Base-by-base conservation (phyloP, 2,113 vertebrate genomes). In the Andinoacara biseriatus region DNA sequence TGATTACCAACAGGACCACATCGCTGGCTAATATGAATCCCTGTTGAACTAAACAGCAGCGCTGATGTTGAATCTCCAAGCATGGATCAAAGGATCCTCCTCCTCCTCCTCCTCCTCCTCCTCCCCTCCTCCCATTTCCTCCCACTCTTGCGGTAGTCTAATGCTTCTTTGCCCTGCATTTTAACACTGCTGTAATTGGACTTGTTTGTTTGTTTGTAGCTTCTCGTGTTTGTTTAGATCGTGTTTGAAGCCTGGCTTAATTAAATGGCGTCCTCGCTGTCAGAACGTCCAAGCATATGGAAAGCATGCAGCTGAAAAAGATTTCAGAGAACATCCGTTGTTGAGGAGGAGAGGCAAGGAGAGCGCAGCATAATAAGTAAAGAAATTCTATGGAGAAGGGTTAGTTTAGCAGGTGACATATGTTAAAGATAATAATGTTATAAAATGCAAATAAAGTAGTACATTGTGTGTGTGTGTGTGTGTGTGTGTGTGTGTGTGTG, bases 171-270 rank as follows among this genome's bases (percentile, higher is more conserved):
- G 86, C 86, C 87, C 85, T 90, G 88, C 86, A 90, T 93, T 89
- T 89, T 92, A 93, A 90, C 88, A 86, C 65, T 56, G 77, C 87
- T 87, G 84, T 90, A 93, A 93, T 92, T 94, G 88, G 80, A 90
- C 89, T 86, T 91, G 86, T 87, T 38, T 91, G 90, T 90, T 92
- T 93, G 90, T 93, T 90, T 90, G 85, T 88, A 84, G 86, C 86
- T 77, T 75, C 76, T 78, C 76, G 29, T 91, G 91, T 91, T 94
- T 93, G 87, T 89, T 92, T 91, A 86, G 79, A 87, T 89, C 78
- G 84, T 80, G 91, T 93, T 92, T 93, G 91, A 94, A 91, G 89
- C 85, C 78, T 81, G 4, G 57, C 76, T 90, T 92, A 90, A 93
- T 94, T 93, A 89, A 89, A 91, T 82, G 26, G 87, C n/a, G 65